Evolutionary conservation across 2,888 invertebrate genomes (phyloP), one percentile per base, ranked within the genome.

Genomic region (Stenolophus ochropezus): DNA sequence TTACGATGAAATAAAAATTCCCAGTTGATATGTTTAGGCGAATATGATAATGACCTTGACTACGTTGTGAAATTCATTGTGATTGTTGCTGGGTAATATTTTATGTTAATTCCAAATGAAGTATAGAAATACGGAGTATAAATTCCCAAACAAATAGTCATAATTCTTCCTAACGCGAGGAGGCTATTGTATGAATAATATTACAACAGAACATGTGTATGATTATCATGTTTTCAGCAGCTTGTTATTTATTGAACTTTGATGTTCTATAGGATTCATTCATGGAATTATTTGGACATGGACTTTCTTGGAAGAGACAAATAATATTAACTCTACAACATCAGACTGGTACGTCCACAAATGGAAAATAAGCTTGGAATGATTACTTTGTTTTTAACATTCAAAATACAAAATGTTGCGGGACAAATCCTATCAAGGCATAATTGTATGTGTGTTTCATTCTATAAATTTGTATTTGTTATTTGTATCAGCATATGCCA

Each of bases 21-120:
- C 21, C 20, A 21, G n/a, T n/a, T 58, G 21, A 25, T 58, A 58
- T 58, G 58, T 58, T 65, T 65, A 65, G 27, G 65, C 65, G 18
- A 65, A 65, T 65, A 27, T 65, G 65, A 65, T 33, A 65, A 65
- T 65, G 65, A 65, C 65, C 65, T 65, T 65, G 18, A 65, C 21
- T 53, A 11, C 11, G 27, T 58, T 58, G 58, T 65, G 33, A 65
- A 65, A 65, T 65, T 58, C 58, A 58, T 58, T 21, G 21, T 4
- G n/a, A 58, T 58, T 58, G 58, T 58, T n/a, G 23, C 4, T 23
- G 20, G 11, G 58, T 58, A 23, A 58, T 65, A 65, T 65, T 65
- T 65, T 27, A 65, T 58, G 58, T 18, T 58, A 58, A 58, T 51
- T 16, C 51, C 14, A n/a, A n/a, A 51, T 16, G 51, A 51, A 51